Percentiles rank a stretch among this genome's conserved stretches.
Conservation (phyloP, 1,140 invertebrate genomes). For the Ephestia elutella region DNA sequence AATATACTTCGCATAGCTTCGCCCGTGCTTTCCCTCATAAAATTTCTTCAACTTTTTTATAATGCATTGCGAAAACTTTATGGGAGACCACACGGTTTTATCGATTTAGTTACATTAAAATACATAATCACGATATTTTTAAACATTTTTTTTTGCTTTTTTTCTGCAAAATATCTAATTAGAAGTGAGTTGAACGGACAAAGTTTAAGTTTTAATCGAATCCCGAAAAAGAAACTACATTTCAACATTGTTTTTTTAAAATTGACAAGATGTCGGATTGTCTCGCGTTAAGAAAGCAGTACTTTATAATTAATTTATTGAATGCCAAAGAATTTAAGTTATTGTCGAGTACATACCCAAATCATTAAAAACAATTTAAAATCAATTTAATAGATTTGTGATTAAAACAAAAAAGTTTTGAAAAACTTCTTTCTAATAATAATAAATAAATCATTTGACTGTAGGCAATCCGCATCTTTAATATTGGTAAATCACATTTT, state of each 20-base stretch:
- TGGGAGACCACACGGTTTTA: slow-evolving; percentile 12
- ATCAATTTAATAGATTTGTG: no score
- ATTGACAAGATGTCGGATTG: slow-evolving; percentile 13
- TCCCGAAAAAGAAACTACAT: slow-evolving; percentile 50
- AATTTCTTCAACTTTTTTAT: neutral
- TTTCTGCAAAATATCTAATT: slow-evolving; percentile 39
- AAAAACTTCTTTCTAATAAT: neutral
- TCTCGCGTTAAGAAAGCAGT: neutral
- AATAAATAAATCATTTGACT: neutral
- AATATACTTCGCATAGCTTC: slow-evolving; percentile 52
- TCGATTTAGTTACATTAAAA: slow-evolving; percentile 46
- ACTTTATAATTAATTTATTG: neutral
- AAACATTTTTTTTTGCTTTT: slow-evolving; percentile 43
- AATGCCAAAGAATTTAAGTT: slow-evolving; percentile 2
- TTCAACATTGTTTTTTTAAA: slow-evolving; percentile 22
- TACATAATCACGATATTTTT: slow-evolving; percentile 50
- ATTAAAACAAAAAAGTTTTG: no score
- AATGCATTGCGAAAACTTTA: neutral
- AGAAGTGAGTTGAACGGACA: slow-evolving; percentile 39
- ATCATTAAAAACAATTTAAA: no score
- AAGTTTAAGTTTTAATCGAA: slow-evolving; percentile 26
- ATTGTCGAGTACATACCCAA: neutral
- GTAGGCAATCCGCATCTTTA: neutral
- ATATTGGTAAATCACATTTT: slow-evolving; percentile 8
- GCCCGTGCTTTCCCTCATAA: slow-evolving; percentile 11